Base-by-base conservation (phyloP, 2,888 invertebrate species). In the Alloscopus bannaensis region DNA sequence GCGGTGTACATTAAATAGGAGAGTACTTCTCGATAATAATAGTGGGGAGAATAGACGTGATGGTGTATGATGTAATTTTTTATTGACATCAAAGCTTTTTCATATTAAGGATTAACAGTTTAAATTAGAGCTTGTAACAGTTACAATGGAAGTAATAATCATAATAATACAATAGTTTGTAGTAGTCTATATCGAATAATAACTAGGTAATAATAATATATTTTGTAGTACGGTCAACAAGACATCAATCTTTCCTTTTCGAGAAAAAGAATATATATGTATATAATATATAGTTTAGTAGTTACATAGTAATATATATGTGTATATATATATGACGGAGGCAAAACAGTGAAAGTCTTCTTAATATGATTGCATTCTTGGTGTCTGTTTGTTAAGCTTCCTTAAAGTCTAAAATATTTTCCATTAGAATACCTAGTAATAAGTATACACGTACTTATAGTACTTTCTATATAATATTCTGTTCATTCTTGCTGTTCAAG, bases 361-460 rank as follows among this genome's bases (percentile, higher is more conserved):
- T 78, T 78, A 78, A 78, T 78, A 78, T 78, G 78, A 78, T 78
- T 78, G 78, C 78, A 78, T 78, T 78, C 78, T 78, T 78, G 78
- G 78, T 78, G 71, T 78, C 78, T 71, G 64, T 71, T 78, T 78
- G 78, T 78, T 78, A 71, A 66, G 65, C 78, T 78, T 78, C 28
- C 78, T 71, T 78, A 78, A 13, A 28, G 64, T 18, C 31, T 28
- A 57, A 11, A 42, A 60, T 11, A 57, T 24, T 18, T n/a, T n/a
- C n/a, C n/a, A n/a, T n/a, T n/a, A n/a, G n/a, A n/a, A n/a, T 50
- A 31, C 26, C 20, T 52, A 29, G 3, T 31, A 31, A 18, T 59
- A 59, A 16, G n/a, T 31, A 16, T 31, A 59, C 59, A 59, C 16
- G 59, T 59, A 31, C 8, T 31, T 52, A 52, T 18, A 18, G 22